A percentile compares a stretch with the other conserved stretches of the same genome.
phyloP scores from a whole-genome alignment of 1,140 invertebrate genomes.

The Zaprionus kolodkinae region DNA sequence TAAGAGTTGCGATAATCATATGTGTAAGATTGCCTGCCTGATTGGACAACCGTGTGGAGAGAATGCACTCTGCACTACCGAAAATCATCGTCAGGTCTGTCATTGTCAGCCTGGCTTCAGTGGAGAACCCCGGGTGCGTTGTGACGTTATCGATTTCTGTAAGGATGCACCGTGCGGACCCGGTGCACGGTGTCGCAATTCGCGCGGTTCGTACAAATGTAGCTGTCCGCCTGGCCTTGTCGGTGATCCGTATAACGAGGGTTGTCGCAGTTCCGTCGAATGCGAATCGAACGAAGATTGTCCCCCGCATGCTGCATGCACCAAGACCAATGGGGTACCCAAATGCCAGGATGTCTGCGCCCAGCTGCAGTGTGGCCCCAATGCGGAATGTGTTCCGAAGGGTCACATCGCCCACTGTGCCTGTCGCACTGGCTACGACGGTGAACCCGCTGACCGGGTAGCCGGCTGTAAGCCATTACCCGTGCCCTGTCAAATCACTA shows the following conservation, averaged over 20 bases:
- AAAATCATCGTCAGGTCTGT: conserved; percentile 90
- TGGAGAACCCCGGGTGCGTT: conserved; percentile 89
- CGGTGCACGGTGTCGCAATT: conserved; percentile 92
- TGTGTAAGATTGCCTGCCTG: conserved; percentile 93
- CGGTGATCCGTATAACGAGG: conserved; percentile 92
- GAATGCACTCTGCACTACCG: conserved; percentile 92
- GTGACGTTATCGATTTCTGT: conserved; percentile 92
- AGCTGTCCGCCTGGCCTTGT: conserved; percentile 90
- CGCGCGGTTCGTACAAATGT: conserved; percentile 92
- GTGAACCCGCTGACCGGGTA: conserved; percentile 88
- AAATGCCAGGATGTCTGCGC: conserved; percentile 93
- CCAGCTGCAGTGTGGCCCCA: conserved; percentile 89
- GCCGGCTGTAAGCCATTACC: conserved; percentile 92
- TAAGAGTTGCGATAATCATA: conserved; percentile 91
- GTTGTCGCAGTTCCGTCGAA: conserved; percentile 91
- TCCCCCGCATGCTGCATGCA: conserved; percentile 90
- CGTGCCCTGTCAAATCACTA: conserved; percentile 88
- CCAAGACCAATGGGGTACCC: conserved; percentile 87
- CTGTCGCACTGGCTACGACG: conserved; percentile 91
- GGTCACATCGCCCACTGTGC: conserved; percentile 91
- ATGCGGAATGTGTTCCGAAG: conserved; percentile 91
- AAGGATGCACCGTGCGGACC: conserved; percentile 91
- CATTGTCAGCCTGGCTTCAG: conserved; percentile 94
- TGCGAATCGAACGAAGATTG: conserved; percentile 92
- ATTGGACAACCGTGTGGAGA: conserved; percentile 91